phyloP scores from a whole-genome alignment of 2,797 vertebrate genomes.

The Phylloscopus collybita region DNA sequence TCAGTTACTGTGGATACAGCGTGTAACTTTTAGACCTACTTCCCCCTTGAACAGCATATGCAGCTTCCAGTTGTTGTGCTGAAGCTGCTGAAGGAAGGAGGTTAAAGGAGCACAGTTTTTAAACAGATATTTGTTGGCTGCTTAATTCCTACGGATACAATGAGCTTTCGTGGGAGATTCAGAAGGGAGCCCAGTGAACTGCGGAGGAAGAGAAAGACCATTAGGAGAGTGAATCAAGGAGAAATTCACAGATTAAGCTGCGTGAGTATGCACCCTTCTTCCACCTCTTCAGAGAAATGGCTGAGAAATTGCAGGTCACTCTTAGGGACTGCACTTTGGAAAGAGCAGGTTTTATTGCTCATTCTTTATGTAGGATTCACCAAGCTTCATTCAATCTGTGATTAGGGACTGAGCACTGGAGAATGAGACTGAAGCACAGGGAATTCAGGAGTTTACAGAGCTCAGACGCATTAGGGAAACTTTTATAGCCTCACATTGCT shows the following conservation, averaged over 20 bases:
- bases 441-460: background rate
- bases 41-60: constrained; percentile 62
- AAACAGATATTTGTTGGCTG: constrained; percentile 12
- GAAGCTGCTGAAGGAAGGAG: constrained; percentile 48
- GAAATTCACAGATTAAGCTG: constrained; percentile 86
- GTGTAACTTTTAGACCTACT: constrained; percentile 60
- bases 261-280: constrained; percentile 84
- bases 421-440: background rate
- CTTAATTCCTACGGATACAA: constrained; percentile 63
- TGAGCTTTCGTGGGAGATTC: constrained; percentile 92
- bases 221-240: constrained; percentile 80
- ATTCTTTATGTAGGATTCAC: background rate
- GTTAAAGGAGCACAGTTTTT: constrained; percentile 22
- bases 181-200: constrained; percentile 84
- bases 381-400: background rate
- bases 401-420: background rate
- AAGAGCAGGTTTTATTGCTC: background rate
- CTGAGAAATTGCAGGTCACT: background rate
- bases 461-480: background rate
- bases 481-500: fast-evolving
- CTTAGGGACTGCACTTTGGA: background rate
- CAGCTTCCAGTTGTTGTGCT: constrained; percentile 45
- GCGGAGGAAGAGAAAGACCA: constrained; percentile 84
- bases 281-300: background rate
- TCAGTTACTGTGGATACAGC: constrained; percentile 62